These are phyloP conservation scores for Eilema sororculum DNA, from an alignment of 2,888 invertebrate species.

Conservation along the genomic window DNA sequence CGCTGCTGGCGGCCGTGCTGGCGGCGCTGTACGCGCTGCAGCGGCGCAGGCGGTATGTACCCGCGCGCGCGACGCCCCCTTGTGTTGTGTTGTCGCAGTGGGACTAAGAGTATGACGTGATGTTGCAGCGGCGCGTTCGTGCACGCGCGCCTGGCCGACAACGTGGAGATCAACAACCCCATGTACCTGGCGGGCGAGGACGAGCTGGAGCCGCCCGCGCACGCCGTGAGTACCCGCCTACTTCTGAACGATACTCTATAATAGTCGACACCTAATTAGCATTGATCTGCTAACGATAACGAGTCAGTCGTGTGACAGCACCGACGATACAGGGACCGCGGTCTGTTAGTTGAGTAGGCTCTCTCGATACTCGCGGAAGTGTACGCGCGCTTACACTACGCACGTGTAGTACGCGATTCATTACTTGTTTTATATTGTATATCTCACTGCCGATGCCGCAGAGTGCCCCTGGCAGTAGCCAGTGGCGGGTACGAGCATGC, in stretches of 20 bases:
- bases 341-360: no score
- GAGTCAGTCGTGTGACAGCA: no score
- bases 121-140: slow-evolving; percentile 89
- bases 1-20: slow-evolving; percentile 62
- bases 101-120: neutral
- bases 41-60: slow-evolving; percentile 75
- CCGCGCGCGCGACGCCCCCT: no score
- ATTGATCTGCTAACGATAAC: neutral
- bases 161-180: slow-evolving; percentile 94
- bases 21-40: slow-evolving; percentile 66
- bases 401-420: neutral
- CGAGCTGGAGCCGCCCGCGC: slow-evolving; percentile 80
- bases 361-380: neutral
- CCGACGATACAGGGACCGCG: no score
- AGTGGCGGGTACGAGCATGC: no score
- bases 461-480: neutral
- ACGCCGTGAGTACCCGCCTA: slow-evolving; percentile 32
- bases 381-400: neutral
- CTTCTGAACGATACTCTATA: neutral
- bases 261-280: neutral
- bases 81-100: no score
- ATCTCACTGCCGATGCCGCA: no score
- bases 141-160: slow-evolving; percentile 93
- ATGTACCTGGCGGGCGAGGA: slow-evolving; percentile 93
- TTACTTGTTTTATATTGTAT: neutral